Evolutionary conservation across 2,888 invertebrate species (phyloP), one percentile per base, ranked within the genome.

Genomic region (Formica aserva): DNA sequence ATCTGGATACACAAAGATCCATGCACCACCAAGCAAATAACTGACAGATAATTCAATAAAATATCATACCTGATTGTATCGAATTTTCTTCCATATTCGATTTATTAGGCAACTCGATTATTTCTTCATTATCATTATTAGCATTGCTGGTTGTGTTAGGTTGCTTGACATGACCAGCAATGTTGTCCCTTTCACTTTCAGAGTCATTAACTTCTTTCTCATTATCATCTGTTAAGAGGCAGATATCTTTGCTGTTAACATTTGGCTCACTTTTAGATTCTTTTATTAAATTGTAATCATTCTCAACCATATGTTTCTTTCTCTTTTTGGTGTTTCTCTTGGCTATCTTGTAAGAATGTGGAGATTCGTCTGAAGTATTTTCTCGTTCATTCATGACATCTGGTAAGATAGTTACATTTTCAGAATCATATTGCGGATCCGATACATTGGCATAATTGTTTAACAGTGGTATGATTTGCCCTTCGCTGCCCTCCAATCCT

Each of bases 401-500:
- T 45, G 77, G 63, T n/a, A 80, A 8, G 8, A 13, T 45, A 6
- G 35, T 57, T 48, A 38, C 4, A 52, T 83, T 41, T 1, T 80
- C 26, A 1, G n/a, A 41, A 57, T 78, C 13, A 26, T 18, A 6
- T 8, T 26, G 57, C 0, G 6, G 0, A 45, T 78, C 32, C 1
- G 22, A 45, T 6, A 60, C 29, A 77, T 55, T 71, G 29, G 29
- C 52, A 3, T 78, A 78, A 72, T 78, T 32, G 22, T 72, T 72
- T 72, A 78, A 72, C 29, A 77, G 5, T 26, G 77, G 67, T 52
- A 77, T 77, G 9, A 77, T 77, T 55, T 77, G 52, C n/a, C 29
- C 38, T 3, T 78, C 78, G 4, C 62, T 22, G 38, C n/a, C 63
- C 1, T 87, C 89, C 1, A 93, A 78, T n/a, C 93, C 93, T 69